These are phyloP conservation scores for Caenorhabditis sp. DNA, from an alignment of 2,888 invertebrate species.

Conservation along the genomic window DNA sequence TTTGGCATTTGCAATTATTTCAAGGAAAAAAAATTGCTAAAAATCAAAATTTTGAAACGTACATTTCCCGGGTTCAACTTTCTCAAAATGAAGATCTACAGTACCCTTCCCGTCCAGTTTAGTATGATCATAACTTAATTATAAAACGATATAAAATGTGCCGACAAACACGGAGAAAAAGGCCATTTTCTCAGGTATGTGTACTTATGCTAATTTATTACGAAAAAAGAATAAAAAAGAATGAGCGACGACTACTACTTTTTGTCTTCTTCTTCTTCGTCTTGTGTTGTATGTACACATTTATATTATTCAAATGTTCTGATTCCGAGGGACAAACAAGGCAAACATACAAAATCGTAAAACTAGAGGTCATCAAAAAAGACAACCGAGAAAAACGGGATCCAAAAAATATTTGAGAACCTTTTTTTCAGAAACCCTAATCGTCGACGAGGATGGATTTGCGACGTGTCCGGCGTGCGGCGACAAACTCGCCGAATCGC, in stretches of 20 bases:
- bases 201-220: neutral
- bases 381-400: too few species aligned
- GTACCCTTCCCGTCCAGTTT: too few species aligned
- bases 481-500: conserved; percentile 48
- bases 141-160: neutral
- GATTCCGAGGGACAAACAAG: neutral
- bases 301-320: too few species aligned
- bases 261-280: too few species aligned
- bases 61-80: too few species aligned
- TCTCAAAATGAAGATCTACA: too few species aligned
- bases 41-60: too few species aligned
- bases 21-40: too few species aligned
- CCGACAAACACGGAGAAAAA: neutral
- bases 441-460: conserved; percentile 59
- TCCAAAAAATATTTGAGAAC: too few species aligned
- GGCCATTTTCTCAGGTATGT: neutral
- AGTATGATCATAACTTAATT: conserved; percentile 1
- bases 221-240: neutral
- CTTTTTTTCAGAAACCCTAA: conserved; percentile 22
- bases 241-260: too few species aligned
- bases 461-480: conserved; percentile 58
- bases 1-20: too few species aligned
- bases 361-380: too few species aligned
- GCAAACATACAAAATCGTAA: neutral
- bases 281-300: neutral